Evolutionary conservation across 2,797 vertebrate genomes (phyloP).

Genomic region (Hirundo rustica): DNA sequence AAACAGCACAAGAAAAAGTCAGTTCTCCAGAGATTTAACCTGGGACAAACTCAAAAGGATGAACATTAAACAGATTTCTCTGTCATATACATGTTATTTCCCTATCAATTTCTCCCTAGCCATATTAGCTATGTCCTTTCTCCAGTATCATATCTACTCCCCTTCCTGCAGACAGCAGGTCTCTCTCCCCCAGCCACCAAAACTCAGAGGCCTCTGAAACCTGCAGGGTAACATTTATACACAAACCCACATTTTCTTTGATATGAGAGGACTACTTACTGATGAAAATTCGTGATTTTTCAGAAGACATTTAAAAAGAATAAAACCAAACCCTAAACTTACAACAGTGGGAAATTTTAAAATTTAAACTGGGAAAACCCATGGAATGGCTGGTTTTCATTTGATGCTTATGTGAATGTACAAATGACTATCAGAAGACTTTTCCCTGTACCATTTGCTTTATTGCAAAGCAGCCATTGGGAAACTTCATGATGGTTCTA

Average conservation of each 20-base stretch:
- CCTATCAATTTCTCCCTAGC: not conserved
- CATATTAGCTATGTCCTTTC: not conserved
- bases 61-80: not conserved
- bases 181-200: rapidly evolving
- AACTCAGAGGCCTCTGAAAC: not conserved
- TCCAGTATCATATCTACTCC: rapidly evolving
- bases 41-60: not conserved
- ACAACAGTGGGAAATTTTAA: not conserved
- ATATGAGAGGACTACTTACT: not conserved
- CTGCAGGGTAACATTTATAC: not conserved
- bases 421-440: not conserved
- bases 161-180: not conserved
- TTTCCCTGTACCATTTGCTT: not conserved
- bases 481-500: constrained; percentile 3
- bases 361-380: not conserved
- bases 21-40: not conserved
- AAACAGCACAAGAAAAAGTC: not conserved
- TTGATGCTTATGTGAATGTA: not conserved
- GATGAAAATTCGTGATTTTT: not conserved
- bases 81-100: not conserved
- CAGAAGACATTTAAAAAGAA: not conserved
- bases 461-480: not conserved
- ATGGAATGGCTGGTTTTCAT: not conserved
- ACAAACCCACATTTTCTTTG: not conserved
- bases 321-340: not conserved